Evolutionary conservation across 2,113 vertebrate species (phyloP).

Genomic region (Gasterosteus aculeatus): DNA sequence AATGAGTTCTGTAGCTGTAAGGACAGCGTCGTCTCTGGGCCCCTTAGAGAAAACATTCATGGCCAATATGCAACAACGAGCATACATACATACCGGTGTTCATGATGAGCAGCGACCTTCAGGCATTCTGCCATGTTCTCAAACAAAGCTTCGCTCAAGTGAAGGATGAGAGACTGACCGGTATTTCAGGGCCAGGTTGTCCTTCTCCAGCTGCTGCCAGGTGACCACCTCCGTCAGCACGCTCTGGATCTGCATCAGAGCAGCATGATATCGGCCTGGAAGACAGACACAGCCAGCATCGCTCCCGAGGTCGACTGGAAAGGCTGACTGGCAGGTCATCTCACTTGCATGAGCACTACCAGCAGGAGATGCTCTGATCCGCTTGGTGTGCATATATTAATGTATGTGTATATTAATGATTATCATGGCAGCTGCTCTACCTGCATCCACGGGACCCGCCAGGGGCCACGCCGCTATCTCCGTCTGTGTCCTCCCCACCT

Average conservation of each 20-base stretch:
- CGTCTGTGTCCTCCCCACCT: slow-evolving; percentile 78
- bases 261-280: slow-evolving; percentile 46
- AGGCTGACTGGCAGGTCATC: background rate
- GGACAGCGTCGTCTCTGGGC: background rate
- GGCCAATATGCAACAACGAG: background rate
- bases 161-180: slow-evolving; percentile 52
- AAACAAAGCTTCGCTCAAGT: background rate
- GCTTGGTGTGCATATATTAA: background rate
- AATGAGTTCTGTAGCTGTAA: background rate
- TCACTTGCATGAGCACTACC: background rate
- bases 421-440: slow-evolving; percentile 8
- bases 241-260: slow-evolving; percentile 46
- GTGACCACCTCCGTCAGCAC: slow-evolving; percentile 41
- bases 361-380: background rate
- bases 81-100: background rate
- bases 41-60: background rate
- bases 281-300: background rate
- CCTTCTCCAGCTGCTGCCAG: slow-evolving; percentile 59
- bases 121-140: background rate
- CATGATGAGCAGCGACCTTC: background rate
- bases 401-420: background rate
- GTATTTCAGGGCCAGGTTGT: slow-evolving; percentile 44
- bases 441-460: slow-evolving; percentile 68
- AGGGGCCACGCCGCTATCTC: slow-evolving; percentile 78
- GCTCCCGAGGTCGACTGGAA: background rate